phyloP scores from a whole-genome alignment of 2,888 invertebrate species.

The Thymelicus acteon region DNA sequence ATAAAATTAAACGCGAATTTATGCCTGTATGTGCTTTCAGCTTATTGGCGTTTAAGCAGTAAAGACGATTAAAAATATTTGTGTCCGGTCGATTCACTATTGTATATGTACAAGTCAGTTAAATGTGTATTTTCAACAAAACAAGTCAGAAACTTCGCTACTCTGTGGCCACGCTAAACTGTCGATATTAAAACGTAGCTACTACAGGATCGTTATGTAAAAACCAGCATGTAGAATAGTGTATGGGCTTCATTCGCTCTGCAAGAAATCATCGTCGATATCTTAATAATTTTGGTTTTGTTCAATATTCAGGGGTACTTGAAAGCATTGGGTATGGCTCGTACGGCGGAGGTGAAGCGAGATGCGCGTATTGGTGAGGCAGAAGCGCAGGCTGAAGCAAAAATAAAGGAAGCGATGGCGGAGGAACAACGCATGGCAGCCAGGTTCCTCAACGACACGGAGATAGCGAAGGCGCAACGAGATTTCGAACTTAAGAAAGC shows the following conservation, averaged over 20 bases:
- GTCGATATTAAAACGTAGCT: no score
- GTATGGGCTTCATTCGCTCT: background rate
- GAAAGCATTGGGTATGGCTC: constrained; percentile 96
- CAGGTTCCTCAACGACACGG: constrained; percentile 97
- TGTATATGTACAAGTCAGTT: no score
- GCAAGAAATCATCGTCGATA: background rate
- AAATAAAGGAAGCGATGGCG: constrained; percentile 97
- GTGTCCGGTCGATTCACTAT: no score
- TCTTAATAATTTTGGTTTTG: background rate
- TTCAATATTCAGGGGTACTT: constrained; percentile 90
- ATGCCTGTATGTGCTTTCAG: no score
- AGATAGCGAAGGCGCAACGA: constrained; percentile 97
- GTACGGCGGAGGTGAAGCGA: constrained; percentile 97
- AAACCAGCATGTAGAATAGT: background rate
- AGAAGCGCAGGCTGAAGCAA: constrained; percentile 96
- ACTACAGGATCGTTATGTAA: no score
- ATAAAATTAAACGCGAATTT: no score
- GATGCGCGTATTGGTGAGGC: constrained; percentile 99
- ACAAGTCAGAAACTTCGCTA: no score
- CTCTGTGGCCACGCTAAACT: no score
- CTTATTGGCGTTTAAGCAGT: no score
- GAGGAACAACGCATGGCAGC: constrained; percentile 98
- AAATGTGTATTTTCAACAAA: no score
- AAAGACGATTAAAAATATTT: no score
- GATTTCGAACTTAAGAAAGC: constrained; percentile 99